Conservation (phyloP, 1,140 invertebrate genomes). For the Lanistes nyassanus region DNA sequence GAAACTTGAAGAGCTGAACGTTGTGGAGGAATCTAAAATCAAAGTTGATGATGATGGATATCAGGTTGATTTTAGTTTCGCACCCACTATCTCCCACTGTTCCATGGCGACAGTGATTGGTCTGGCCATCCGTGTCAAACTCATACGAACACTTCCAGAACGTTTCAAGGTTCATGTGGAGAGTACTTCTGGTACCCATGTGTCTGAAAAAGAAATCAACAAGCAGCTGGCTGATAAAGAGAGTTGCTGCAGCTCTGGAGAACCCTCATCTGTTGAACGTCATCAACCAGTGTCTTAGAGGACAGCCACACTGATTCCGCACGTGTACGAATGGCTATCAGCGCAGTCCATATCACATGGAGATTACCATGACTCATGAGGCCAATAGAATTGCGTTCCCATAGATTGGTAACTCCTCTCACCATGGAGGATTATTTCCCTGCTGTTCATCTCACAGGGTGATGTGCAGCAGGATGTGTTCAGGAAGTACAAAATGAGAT, state of each 20-base stretch:
- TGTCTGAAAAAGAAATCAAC: slow-evolving; percentile 91
- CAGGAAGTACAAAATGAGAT: too few relatives aligned
- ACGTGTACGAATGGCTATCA: too few relatives aligned
- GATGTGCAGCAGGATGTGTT: too few relatives aligned
- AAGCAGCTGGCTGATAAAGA: slow-evolving; percentile 99
- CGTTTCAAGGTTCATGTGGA: slow-evolving; percentile 81
- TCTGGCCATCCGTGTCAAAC: slow-evolving; percentile 77
- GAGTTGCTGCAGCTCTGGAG: slow-evolving; percentile 96
- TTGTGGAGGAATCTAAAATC: slow-evolving; percentile 88
- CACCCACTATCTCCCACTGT: slow-evolving; percentile 98
- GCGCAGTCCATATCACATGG: too few relatives aligned
- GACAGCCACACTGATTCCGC: neutral
- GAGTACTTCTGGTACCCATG: slow-evolving; percentile 92
- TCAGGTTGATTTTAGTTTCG: slow-evolving; percentile 82
- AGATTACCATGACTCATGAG: too few relatives aligned
- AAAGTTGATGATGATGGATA: slow-evolving; percentile 72
- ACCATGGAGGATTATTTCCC: too few relatives aligned
- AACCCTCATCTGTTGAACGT: slow-evolving; percentile 91
- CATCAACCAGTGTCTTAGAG: slow-evolving; percentile 87
- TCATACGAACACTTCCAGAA: slow-evolving; percentile 86
- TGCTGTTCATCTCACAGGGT: too few relatives aligned
- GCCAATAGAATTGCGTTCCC: too few relatives aligned
- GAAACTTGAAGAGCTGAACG: slow-evolving; percentile 94
- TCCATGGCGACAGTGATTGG: slow-evolving; percentile 99
- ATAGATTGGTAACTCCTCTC: too few relatives aligned